Conservation (phyloP, 2,113 vertebrate species). For the Cololabis saira region DNA sequence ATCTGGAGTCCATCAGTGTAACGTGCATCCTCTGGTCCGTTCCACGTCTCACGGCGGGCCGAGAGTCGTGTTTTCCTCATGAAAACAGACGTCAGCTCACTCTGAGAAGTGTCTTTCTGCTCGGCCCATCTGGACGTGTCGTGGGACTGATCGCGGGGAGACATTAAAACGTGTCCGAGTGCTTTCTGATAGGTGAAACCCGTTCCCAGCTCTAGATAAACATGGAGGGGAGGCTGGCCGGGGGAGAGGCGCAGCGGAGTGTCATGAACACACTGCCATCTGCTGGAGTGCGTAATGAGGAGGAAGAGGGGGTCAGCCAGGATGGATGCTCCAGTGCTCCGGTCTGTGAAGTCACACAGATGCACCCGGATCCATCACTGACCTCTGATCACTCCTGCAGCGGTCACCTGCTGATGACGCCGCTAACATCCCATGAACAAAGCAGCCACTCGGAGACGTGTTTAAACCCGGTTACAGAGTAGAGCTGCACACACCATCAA, state of each 20-base stretch:
- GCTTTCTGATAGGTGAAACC: conserved; percentile 5
- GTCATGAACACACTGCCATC: conserved; percentile 72
- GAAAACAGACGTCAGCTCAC: too few species aligned
- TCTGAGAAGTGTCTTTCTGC: too few species aligned
- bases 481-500: background rate
- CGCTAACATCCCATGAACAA: conserved; percentile 45
- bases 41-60: too few species aligned
- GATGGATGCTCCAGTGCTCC: background rate
- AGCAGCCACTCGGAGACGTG: conserved; percentile 21
- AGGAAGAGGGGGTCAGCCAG: conserved; percentile 22
- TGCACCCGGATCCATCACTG: background rate
- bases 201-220: conserved; percentile 12
- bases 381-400: too few species aligned
- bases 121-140: background rate
- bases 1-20: background rate
- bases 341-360: conserved; percentile 13
- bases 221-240: background rate
- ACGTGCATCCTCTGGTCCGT: background rate
- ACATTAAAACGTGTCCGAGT: background rate
- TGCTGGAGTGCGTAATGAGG: conserved; percentile 59
- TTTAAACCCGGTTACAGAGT: conserved; percentile 12
- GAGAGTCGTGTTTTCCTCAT: too few species aligned
- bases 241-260: conserved; percentile 11
- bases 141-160: background rate
- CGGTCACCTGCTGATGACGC: background rate